Evolutionary conservation across 37 sponge, comb jelly and placozoan genomes (phyloP).

Genomic region (Aplysina aerophoba): DNA sequence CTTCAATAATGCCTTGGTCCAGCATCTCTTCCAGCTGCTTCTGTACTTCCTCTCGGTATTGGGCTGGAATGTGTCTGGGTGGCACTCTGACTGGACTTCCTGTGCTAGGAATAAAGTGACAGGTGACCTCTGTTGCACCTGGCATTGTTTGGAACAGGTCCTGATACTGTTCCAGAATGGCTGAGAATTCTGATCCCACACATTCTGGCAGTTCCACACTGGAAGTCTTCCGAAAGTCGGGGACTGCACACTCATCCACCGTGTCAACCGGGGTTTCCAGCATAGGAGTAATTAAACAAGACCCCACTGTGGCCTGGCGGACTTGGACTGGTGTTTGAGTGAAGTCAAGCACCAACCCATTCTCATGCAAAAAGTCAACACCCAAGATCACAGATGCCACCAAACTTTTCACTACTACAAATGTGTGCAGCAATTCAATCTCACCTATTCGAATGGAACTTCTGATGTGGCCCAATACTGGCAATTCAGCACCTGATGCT

Average conservation of each 20-base stretch:
- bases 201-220: conserved; percentile 36
- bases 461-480: conserved; percentile 31
- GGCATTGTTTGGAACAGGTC: too few species aligned
- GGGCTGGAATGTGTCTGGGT: too few species aligned
- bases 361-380: conserved; percentile 47
- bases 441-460: conserved; percentile 36
- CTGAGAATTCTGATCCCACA: too few species aligned
- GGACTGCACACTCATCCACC: conserved; percentile 43
- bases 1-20: too few species aligned
- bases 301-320: background rate
- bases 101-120: too few species aligned
- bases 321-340: conserved; percentile 6
- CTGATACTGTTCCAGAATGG: too few species aligned
- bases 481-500: conserved; percentile 40
- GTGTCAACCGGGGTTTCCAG: conserved; percentile 6
- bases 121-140: too few species aligned
- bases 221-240: background rate
- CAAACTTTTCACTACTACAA: conserved; percentile 53
- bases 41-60: too few species aligned
- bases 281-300: conserved; percentile 33
- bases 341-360: conserved; percentile 58
- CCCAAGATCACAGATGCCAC: conserved; percentile 54
- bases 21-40: too few species aligned
- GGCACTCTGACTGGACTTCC: too few species aligned
- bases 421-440: conserved; percentile 29